Conservation (phyloP, 2,888 invertebrate species). For the Myathropa florea region DNA sequence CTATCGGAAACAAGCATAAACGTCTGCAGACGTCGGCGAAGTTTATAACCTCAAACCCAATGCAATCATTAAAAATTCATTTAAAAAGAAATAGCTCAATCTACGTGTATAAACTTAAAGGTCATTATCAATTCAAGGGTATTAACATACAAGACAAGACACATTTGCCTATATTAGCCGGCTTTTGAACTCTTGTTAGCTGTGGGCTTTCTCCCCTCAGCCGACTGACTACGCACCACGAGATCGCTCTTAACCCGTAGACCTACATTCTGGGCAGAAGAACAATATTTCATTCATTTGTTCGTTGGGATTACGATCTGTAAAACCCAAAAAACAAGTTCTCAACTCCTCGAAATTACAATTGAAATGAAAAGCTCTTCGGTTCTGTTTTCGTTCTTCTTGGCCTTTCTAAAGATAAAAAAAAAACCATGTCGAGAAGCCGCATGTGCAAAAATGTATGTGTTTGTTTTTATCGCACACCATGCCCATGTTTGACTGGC, state of each 20-base stretch:
- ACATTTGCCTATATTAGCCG: constrained; percentile 13
- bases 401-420: constrained; percentile 31
- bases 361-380: constrained; percentile 59
- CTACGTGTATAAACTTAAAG: neutral
- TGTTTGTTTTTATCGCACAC: constrained; percentile 23
- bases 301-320: constrained; percentile 23
- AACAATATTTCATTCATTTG: constrained; percentile 1
- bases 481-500: constrained; percentile 41
- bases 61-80: neutral
- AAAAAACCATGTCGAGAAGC: constrained; percentile 27
- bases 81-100: neutral
- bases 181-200: constrained; percentile 21
- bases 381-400: constrained; percentile 13
- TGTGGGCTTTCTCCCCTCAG: constrained; percentile 10
- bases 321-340: constrained; percentile 51
- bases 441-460: constrained; percentile 30
- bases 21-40: neutral
- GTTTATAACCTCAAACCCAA: neutral
- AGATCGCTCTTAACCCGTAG: constrained; percentile 50
- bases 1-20: constrained; percentile 2
- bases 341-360: constrained; percentile 18
- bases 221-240: neutral
- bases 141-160: constrained; percentile 28
- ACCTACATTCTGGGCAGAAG: constrained; percentile 47
- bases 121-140: constrained; percentile 41